phyloP scores from a whole-genome alignment of 2,888 invertebrate species.

The Oscheius sp. region DNA sequence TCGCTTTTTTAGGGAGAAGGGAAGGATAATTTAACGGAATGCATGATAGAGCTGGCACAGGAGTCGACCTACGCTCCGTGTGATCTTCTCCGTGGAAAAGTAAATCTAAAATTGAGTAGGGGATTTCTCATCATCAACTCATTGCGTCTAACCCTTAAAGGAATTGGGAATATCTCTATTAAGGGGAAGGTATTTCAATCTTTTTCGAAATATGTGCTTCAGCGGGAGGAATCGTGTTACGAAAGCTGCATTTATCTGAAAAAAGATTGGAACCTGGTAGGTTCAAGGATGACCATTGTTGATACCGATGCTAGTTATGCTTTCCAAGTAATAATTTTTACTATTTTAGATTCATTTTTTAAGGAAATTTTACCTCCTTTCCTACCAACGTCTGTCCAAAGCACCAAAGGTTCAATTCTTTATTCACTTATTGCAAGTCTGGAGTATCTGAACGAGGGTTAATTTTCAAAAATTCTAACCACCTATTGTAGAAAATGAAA shows the following conservation, averaged over 20 bases:
- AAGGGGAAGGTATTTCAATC: conserved; percentile 9
- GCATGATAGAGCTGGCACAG: conserved; percentile 36
- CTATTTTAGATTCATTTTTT: not conserved
- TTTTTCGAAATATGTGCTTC: not conserved
- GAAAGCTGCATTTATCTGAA: conserved; percentile 25
- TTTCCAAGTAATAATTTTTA: not conserved
- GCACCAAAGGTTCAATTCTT: conserved; percentile 2
- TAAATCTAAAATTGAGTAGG: conserved; percentile 36
- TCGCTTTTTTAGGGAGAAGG: conserved; percentile 24
- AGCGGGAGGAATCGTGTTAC: conserved; percentile 17
- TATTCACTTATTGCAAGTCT: conserved; percentile 4
- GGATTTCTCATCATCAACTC: conserved; percentile 39
- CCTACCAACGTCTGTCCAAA: conserved; percentile 7
- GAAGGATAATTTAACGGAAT: conserved; percentile 42
- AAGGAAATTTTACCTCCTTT: conserved; percentile 11
- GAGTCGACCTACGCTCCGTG: conserved; percentile 39
- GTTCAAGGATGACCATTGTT: not conserved
- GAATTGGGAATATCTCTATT: conserved; percentile 11
- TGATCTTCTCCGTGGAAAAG: conserved; percentile 39
- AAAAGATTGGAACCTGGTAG: conserved; percentile 22
- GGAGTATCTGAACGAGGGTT: conserved; percentile 17
- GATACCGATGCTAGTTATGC: not conserved
- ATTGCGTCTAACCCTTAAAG: conserved; percentile 41
- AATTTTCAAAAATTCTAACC: not conserved
- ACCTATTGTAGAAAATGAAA: not conserved